These are phyloP conservation scores for Linnaemya vulpina DNA, from an alignment of 2,888 invertebrate genomes.

Conservation along the genomic window DNA sequence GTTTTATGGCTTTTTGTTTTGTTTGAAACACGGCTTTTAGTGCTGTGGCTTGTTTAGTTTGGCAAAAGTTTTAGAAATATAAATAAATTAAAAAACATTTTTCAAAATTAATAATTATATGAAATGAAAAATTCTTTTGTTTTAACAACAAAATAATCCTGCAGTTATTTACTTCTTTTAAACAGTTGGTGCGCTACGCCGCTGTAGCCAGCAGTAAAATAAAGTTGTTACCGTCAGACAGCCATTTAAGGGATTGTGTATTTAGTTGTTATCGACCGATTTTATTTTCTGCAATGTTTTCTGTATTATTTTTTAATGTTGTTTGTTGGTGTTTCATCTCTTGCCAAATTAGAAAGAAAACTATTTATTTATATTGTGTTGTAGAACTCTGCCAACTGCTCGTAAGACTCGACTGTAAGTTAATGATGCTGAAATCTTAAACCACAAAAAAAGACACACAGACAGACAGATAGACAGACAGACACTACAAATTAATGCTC, in stretches of 20 bases:
- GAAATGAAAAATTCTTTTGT: no score
- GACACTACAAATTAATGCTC: slow-evolving; percentile 38
- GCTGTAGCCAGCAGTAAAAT: not conserved
- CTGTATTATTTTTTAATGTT: no score
- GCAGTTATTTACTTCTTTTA: not conserved
- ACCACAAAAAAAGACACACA: slow-evolving; percentile 43
- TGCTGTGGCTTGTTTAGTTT: not conserved
- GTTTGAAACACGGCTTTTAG: not conserved
- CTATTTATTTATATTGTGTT: slow-evolving; percentile 7
- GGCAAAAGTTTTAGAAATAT: not conserved
- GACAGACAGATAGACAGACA: no score
- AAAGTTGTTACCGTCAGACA: slow-evolving; percentile 10
- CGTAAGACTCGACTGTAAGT: slow-evolving; percentile 15
- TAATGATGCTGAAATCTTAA: slow-evolving; percentile 62
- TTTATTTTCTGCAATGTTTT: not conserved
- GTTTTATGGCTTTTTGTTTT: not conserved
- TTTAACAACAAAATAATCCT: no score
- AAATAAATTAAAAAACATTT: not conserved
- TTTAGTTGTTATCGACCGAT: slow-evolving; percentile 31
- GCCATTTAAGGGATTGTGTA: no score
- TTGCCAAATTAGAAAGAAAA: not conserved
- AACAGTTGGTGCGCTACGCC: not conserved
- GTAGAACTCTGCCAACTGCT: not conserved
- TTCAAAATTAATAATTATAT: no score
- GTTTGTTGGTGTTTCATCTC: not conserved